These are phyloP conservation scores for Speoplatyrhinus poulsoni DNA, from an alignment of 2,113 vertebrate species.

Conservation along the genomic window DNA sequence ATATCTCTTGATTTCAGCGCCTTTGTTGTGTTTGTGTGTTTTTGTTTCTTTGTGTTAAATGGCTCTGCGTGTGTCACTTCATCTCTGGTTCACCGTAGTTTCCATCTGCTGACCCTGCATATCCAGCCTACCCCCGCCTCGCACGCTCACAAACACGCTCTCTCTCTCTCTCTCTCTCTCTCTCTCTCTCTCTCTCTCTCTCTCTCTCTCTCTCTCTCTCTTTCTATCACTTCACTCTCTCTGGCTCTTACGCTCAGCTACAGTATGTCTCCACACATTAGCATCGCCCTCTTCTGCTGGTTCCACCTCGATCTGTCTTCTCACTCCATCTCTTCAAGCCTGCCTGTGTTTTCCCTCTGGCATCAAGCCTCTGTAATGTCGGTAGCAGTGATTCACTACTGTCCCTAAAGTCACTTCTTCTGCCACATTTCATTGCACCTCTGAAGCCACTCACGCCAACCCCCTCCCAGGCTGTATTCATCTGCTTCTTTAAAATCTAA, in stretches of 20 bases:
- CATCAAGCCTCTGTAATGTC: conserved; percentile 18
- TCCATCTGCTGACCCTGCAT: conserved; percentile 51
- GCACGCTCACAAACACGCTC: background rate
- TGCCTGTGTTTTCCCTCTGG: conserved; percentile 21
- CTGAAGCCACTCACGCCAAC: background rate
- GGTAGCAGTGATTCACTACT: conserved; percentile 13
- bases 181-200: conserved; percentile 6
- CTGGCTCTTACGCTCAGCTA: background rate
- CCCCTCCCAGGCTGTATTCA: conserved; percentile 17
- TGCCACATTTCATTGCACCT: conserved; percentile 5
- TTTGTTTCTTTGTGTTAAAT: conserved; percentile 27
- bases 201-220: conserved; percentile 20
- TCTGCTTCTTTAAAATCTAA: conserved; percentile 13
- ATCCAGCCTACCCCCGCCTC: conserved; percentile 1
- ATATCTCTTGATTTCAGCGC: conserved; percentile 16
- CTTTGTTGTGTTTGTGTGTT: conserved; percentile 5
- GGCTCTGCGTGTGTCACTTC: conserved; percentile 18
- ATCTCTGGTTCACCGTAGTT: conserved; percentile 39
- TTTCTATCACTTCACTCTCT: conserved; percentile 1
- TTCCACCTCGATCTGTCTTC: conserved; percentile 28
- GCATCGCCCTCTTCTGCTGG: background rate
- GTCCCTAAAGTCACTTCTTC: conserved; percentile 6
- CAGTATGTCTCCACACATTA: conserved; percentile 1
- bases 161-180: conserved; percentile 23
- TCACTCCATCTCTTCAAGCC: background rate